Percentiles rank a stretch among this genome's conserved stretches.
Evolutionary conservation across 2,113 vertebrate genomes (phyloP).

Genomic region (Danionella cerebrum): DNA sequence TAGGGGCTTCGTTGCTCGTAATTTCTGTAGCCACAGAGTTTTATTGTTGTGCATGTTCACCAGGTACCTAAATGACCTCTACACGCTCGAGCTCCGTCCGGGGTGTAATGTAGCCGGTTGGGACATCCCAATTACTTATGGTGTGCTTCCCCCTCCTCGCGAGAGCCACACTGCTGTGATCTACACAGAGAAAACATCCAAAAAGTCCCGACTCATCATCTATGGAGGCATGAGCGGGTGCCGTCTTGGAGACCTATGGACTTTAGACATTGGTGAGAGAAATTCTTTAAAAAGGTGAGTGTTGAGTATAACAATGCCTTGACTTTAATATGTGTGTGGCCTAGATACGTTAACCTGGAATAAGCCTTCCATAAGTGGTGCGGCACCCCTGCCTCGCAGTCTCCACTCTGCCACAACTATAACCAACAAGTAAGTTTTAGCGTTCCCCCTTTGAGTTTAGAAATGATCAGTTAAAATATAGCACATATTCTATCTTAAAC

Average conservation of each 20-base stretch:
- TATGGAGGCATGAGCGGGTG: conserved; percentile 87
- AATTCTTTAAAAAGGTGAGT: neutral
- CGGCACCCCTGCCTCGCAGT: conserved; percentile 75
- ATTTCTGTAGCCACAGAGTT: neutral
- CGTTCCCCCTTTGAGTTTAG: too few relatives aligned
- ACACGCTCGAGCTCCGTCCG: conserved; percentile 72
- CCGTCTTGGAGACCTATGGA: conserved; percentile 80
- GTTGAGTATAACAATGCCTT: neutral
- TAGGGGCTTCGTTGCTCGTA: neutral
- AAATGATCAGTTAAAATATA: too few relatives aligned
- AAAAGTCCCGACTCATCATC: conserved; percentile 71
- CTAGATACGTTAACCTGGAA: conserved; percentile 77
- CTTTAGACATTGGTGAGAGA: conserved; percentile 72
- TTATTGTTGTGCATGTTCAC: neutral
- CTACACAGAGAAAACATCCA: conserved; percentile 68
- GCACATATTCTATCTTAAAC: too few relatives aligned
- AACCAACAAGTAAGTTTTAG: conserved; percentile 71
- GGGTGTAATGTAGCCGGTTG: conserved; percentile 75
- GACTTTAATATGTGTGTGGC: too few relatives aligned
- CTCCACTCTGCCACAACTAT: conserved; percentile 80
- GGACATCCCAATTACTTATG: conserved; percentile 78
- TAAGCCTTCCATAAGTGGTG: conserved; percentile 70
- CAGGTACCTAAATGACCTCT: conserved; percentile 79
- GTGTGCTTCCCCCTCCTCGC: conserved; percentile 72
- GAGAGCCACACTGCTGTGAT: conserved; percentile 82